A percentile compares a stretch with the other conserved stretches of the same genome.
phyloP scores from a whole-genome alignment of 2,888 invertebrate species.

The Syrphus vitripennis region DNA sequence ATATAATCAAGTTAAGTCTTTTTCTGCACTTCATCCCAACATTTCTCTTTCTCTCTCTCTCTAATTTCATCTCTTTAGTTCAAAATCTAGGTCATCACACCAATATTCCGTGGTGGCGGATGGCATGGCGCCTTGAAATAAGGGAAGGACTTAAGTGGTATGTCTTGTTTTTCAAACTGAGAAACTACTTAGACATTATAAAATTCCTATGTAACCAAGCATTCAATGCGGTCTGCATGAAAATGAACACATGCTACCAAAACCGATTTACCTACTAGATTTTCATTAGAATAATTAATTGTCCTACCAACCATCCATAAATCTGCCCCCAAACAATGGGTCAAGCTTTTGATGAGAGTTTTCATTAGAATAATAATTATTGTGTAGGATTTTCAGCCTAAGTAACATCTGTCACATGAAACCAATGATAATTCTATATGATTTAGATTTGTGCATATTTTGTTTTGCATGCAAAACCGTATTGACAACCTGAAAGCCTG shows the following conservation, averaged over 20 bases:
- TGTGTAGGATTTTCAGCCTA: not conserved
- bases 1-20: slow-evolving; percentile 57
- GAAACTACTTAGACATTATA: not conserved
- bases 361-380: slow-evolving; percentile 13
- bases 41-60: not conserved
- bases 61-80: slow-evolving; percentile 19
- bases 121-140: not conserved
- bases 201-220: slow-evolving; percentile 9
- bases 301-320: not conserved
- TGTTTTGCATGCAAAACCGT: not conserved
- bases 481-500: not conserved
- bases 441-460: not conserved
- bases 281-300: slow-evolving; percentile 53
- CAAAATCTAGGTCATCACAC: slow-evolving; percentile 39
- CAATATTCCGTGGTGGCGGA: not conserved
- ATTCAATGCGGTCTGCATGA: not conserved
- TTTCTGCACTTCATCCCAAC: slow-evolving; percentile 24
- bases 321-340: not conserved
- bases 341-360: not conserved
- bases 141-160: slow-evolving; percentile 3
- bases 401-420: slow-evolving; percentile 28
- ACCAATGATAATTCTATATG: not conserved
- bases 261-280: not conserved
- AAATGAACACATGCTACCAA: slow-evolving; percentile 37
- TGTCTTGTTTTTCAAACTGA: not conserved